Evolutionary conservation across 37 sponge, comb jelly and placozoan species (phyloP).

Genomic region (Spongilla lacustris): DNA sequence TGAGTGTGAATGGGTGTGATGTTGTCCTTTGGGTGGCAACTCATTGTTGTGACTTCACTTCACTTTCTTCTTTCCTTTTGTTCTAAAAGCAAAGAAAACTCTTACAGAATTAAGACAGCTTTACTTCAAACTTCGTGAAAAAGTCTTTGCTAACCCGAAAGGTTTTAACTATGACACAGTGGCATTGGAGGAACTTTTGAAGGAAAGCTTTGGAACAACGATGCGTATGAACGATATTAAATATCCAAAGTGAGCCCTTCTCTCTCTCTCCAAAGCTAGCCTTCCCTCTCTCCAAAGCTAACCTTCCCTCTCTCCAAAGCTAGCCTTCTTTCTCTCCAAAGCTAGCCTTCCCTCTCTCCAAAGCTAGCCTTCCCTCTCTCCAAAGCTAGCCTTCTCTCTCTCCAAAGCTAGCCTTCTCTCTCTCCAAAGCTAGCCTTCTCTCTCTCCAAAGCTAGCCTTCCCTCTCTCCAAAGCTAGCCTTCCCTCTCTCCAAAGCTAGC

Average conservation of each 20-base stretch:
- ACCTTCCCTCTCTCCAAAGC: too few relatives aligned
- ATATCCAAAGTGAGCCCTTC: slow-evolving; percentile 56
- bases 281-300: too few relatives aligned
- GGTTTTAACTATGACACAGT: slow-evolving; percentile 38
- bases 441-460: too few relatives aligned
- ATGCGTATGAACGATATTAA: slow-evolving; percentile 31
- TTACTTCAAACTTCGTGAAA: slow-evolving; percentile 52
- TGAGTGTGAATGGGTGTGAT: not conserved
- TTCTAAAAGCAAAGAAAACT: slow-evolving; percentile 21
- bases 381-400: too few relatives aligned
- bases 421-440: too few relatives aligned
- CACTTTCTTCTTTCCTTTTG: not conserved
- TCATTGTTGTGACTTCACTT: not conserved
- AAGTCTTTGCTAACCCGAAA: slow-evolving; percentile 31
- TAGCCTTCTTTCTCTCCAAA: too few relatives aligned
- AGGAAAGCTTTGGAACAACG: slow-evolving; percentile 40
- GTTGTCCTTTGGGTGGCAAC: not conserved
- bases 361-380: too few relatives aligned
- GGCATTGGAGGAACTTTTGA: slow-evolving; percentile 52
- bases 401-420: too few relatives aligned
- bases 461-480: too few relatives aligned
- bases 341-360: too few relatives aligned
- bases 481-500: too few relatives aligned
- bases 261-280: not conserved
- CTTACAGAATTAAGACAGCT: slow-evolving; percentile 24